Base-by-base conservation (phyloP, 2,888 invertebrate species). In the Diplolepis rosae region DNA sequence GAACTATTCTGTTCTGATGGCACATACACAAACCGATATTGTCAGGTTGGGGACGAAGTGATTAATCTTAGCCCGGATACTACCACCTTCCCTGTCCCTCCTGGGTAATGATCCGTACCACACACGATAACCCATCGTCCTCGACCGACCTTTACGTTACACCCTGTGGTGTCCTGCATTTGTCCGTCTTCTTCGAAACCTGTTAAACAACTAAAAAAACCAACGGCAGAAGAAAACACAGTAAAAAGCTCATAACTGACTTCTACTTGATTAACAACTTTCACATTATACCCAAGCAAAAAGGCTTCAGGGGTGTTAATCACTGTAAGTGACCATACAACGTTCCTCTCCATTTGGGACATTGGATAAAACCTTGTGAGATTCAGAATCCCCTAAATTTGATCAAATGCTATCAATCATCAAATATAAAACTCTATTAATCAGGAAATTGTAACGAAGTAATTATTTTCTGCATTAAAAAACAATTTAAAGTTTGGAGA, bases 101-200 rank as follows among this genome's bases (percentile, higher is more conserved):
- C 83, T 82, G 87, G 88, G 88, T 89, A 89, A 89, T 89, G 89
- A 88, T 88, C 88, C 87, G 88, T 88, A 84, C 83, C 80, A 80
- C 84, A 80, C 79, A 83, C 85, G 88, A 89, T 89, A 89, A 89
- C 88, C 86, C 80, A 66, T 30, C 54, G 65, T 61, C 61, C 61
- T 61, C 61, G 24, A 61, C 35, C 24, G 39, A 39, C 35, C 61
- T 39, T 61, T 61, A 39, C 45, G 18, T 30, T 30, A 39, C 24
- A 65, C 28, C 45, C 48, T 30, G 48, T 30, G 39, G 48, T 66
- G 48, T 45, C 66, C 66, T 48, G 42, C 48, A 65, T 65, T 48
- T 66, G 66, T 66, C 39, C 66, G 28, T n/a, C 11, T 15, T 30
- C 48, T 66, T 66, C 30, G 4, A 66, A 66, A 66, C 48, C 39